These are phyloP conservation scores for Antechinus stuartii DNA, from an alignment of 2,113 vertebrate genomes.

Conservation along the genomic window DNA sequence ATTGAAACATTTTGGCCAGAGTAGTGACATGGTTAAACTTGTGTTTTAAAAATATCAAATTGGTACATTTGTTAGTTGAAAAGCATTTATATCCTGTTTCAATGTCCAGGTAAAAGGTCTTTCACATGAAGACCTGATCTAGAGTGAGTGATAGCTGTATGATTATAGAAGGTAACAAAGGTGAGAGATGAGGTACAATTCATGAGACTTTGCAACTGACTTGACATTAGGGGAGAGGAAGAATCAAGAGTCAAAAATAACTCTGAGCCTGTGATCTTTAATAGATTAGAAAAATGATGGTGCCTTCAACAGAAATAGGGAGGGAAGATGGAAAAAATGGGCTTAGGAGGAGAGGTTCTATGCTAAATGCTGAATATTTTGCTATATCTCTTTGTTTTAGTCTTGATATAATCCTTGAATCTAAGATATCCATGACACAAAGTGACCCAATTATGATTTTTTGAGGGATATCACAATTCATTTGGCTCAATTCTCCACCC, in stretches of 20 bases:
- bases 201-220: background rate
- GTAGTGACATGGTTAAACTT: background rate
- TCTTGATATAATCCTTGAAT: background rate
- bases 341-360: background rate
- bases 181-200: background rate
- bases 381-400: background rate
- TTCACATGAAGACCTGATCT: background rate
- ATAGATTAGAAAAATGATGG: background rate
- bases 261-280: background rate
- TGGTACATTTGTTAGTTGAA: background rate
- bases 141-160: background rate
- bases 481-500: background rate
- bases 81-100: background rate
- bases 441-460: background rate
- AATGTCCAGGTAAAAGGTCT: background rate
- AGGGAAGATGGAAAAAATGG: background rate
- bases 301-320: background rate
- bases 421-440: background rate
- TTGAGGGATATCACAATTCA: background rate
- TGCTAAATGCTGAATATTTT: background rate
- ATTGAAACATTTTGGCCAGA: background rate
- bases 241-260: background rate
- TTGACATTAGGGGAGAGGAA: background rate
- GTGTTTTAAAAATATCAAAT: background rate
- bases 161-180: background rate